Base-by-base conservation (phyloP, 2,888 invertebrate species). In the Drepanosiphum platanoidis region DNA sequence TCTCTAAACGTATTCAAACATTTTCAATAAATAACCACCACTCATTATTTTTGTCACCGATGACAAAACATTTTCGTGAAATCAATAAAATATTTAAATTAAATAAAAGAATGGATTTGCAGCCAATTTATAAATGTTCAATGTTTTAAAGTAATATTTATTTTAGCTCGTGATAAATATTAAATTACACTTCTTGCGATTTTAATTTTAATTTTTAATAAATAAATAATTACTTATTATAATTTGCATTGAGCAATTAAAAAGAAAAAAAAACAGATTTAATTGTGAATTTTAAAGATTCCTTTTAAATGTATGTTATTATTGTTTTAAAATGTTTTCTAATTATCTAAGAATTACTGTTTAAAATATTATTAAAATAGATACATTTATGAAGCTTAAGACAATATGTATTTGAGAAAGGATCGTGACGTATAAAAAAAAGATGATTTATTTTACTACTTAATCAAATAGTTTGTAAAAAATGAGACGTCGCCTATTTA, bases 381-480 rank as follows among this genome's bases (percentile, higher is more conserved):
- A 39, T 39, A 39, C n/a, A n/a, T 39, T 39, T 7, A 39, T 7
- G 4, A 39, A 7, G 4, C 9, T 39, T 39, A 7, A 39, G 18
- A 46, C 13, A 42, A 9, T 46, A 46, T 52, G 18, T 52, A n/a
- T n/a, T n/a, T 52, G 5, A 18, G 22, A 18, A 52, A 18, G 52
- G 15, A 52, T 52, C 22, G 22, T 52, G 15, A 52, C 22, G 3
- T 5, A 52, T 52, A 4, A 52, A 22, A 46, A 52, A 58, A 27
- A 61, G 9, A 61, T 27, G 22, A 34, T 80, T 79, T 18, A 36
- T 36, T 36, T 80, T 1, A 11, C 9, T 70, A 66, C 68, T 70
- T 80, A 68, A 80, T 80, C 34, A 80, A 52, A 70, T 27, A 52
- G 27, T 15, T 4, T 7, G 27, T 52, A 70, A 82, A 71, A 72